Percentiles rank a stretch among this genome's conserved stretches.
These are phyloP conservation scores for Smithornis capensis DNA, from an alignment of 2,113 vertebrate species.

Conservation along the genomic window DNA sequence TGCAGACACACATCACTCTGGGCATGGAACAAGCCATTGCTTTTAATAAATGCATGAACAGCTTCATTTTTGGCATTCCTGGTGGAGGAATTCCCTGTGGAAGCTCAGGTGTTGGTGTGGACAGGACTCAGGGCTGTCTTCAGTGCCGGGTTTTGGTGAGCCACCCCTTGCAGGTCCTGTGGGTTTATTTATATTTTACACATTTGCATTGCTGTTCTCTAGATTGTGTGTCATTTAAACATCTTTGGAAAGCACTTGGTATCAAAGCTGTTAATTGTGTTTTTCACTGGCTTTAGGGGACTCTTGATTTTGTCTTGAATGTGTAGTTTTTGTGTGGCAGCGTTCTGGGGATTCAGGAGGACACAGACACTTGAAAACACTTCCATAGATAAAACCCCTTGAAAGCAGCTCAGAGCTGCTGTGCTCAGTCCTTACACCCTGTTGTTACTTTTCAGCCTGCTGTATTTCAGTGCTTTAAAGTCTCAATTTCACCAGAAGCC, in stretches of 20 bases:
- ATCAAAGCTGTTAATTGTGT: not conserved
- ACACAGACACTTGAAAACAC: not conserved
- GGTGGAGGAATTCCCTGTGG: not conserved
- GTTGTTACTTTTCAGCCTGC: not conserved
- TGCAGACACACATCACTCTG: not conserved
- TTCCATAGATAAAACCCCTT: not conserved
- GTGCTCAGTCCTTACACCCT: not conserved
- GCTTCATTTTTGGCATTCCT: not conserved
- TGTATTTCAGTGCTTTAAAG: not conserved
- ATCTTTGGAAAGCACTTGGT: not conserved
- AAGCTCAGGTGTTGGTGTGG: not conserved
- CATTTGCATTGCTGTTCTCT: not conserved
- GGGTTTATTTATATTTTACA: rapidly evolving
- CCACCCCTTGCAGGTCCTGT: not conserved
- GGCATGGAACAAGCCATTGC: not conserved
- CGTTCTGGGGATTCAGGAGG: not conserved
- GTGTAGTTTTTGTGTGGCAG: not conserved
- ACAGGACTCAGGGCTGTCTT: not conserved
- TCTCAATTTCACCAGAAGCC: not conserved
- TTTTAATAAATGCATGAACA: not conserved
- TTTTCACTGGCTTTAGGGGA: rapidly evolving
- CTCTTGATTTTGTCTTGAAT: not conserved
- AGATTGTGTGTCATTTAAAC: not conserved
- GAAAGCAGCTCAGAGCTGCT: not conserved
- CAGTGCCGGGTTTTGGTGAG: not conserved